Evolutionary conservation across 2,888 invertebrate genomes (phyloP), one percentile per base, ranked within the genome.

Genomic region (Aricia artaxerxes): DNA sequence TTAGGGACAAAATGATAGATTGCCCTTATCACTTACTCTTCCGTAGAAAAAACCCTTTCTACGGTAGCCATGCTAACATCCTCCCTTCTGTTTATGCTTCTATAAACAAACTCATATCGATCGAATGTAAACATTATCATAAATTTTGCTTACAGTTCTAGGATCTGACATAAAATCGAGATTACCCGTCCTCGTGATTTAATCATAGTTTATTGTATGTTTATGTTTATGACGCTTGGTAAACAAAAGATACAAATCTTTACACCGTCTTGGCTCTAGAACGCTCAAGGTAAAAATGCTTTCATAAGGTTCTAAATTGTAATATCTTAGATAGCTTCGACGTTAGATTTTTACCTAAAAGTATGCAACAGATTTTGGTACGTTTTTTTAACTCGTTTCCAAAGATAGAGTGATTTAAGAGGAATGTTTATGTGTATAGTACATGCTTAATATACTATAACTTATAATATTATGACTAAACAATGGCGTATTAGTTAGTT

Each of bases 41-140:
- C 7, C 7, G 7, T 49, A 49, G 49, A 44, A 61, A 6, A 61
- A 24, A 7, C 31, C 64, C 64, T 64, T 69, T 13, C 69, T 11
- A 69, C 13, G 13, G 69, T 69, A 11, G 49, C 49, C 24, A 24
- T 9, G 35, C 13, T 38, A 69, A 11, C 69, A 16, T 5, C 5
- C 69, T 89, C 89, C 89, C 88, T 90, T 88, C 88, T 88, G 88
- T 91, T 91, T 92, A 92, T 91, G 92, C 88, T 90, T 88, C 88
- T 88, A 88, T 91, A 91, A 92, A 92, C 92, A 92, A 92, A 91
- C 91, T 89, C 88, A 89, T 88, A 90, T 89, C 87, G 86, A 85
- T 85, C 87, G 86, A 89, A 89, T 87, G 91, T 90, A 92, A 93
- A 93, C 91, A 92, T 81, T 87, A 83, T 91, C 90, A 90, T 92